Evolutionary conservation across 2,888 invertebrate genomes (phyloP).

Genomic region (Hypolimnas misippus): DNA sequence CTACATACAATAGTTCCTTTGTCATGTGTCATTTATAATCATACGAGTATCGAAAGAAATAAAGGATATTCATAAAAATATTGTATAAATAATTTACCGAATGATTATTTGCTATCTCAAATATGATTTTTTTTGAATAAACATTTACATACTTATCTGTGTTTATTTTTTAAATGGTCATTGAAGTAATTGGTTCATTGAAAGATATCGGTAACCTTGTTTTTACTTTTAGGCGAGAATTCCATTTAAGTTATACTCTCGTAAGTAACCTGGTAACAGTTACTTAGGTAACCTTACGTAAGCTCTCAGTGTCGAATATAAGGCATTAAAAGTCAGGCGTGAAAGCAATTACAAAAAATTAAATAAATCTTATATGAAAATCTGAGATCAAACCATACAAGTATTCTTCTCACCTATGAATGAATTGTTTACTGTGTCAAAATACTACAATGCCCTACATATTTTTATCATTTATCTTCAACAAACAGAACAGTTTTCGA

Average conservation of each 20-base stretch:
- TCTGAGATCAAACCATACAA: too few species aligned
- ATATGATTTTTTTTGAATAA: slow-evolving; percentile 82
- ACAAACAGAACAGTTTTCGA: neutral
- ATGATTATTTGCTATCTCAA: slow-evolving; percentile 82
- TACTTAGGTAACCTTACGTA: too few species aligned
- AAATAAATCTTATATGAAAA: too few species aligned
- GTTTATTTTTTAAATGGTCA: slow-evolving; percentile 14
- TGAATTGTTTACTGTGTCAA: too few species aligned
- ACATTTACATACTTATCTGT: slow-evolving; percentile 68
- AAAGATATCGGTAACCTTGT: neutral
- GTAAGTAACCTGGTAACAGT: too few species aligned
- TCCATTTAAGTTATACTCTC: too few species aligned
- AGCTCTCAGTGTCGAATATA: too few species aligned
- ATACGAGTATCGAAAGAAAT: slow-evolving; percentile 71
- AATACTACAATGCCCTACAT: too few species aligned
- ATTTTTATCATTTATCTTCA: slow-evolving; percentile 1
- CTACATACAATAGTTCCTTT: slow-evolving; percentile 83
- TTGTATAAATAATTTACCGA: slow-evolving; percentile 78
- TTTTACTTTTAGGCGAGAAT: too few species aligned
- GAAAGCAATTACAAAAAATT: too few species aligned
- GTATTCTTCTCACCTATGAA: too few species aligned
- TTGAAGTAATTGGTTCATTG: neutral
- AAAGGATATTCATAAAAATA: slow-evolving; percentile 72
- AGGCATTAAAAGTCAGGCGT: too few species aligned
- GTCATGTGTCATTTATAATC: slow-evolving; percentile 82